Evolutionary conservation across 1,140 invertebrate species (phyloP).

Genomic region (Drosophila tristis): DNA sequence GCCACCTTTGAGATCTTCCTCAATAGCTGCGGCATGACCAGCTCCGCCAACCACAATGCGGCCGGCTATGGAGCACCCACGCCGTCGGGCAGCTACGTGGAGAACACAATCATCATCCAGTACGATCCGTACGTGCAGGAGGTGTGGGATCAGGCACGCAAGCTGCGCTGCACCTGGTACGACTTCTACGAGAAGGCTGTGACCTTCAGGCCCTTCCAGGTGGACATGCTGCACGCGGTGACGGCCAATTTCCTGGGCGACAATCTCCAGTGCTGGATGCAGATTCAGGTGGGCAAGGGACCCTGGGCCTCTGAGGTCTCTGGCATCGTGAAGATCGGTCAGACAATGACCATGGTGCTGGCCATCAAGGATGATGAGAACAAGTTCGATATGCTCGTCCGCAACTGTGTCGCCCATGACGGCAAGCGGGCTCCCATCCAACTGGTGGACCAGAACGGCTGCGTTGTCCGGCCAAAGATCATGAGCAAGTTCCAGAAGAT

Average conservation of each 20-base stretch:
- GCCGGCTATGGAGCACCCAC: conserved; percentile 92
- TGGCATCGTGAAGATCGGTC: conserved; percentile 97
- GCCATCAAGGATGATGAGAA: conserved; percentile 98
- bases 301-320: conserved; percentile 97
- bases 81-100: conserved; percentile 95
- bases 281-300: conserved; percentile 97
- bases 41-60: conserved; percentile 93
- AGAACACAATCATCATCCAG: conserved; percentile 97
- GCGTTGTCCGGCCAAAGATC: conserved; percentile 95
- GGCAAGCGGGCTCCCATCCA: conserved; percentile 96
- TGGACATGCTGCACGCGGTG: conserved; percentile 96
- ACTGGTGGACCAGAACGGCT: conserved; percentile 95
- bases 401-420: conserved; percentile 97
- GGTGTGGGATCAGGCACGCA: conserved; percentile 94
- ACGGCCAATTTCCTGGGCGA: conserved; percentile 97
- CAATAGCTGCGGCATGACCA: conserved; percentile 95
- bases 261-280: conserved; percentile 98
- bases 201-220: conserved; percentile 96
- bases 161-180: conserved; percentile 96
- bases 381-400: conserved; percentile 97
- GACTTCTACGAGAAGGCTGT: conserved; percentile 98
- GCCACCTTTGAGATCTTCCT: conserved; percentile 96
- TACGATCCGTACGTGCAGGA: conserved; percentile 98
- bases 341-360: conserved; percentile 98
- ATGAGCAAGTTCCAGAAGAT: conserved; percentile 98